These are phyloP conservation scores for Lota lota DNA, from an alignment of 2,113 vertebrate genomes.

Conservation along the genomic window DNA sequence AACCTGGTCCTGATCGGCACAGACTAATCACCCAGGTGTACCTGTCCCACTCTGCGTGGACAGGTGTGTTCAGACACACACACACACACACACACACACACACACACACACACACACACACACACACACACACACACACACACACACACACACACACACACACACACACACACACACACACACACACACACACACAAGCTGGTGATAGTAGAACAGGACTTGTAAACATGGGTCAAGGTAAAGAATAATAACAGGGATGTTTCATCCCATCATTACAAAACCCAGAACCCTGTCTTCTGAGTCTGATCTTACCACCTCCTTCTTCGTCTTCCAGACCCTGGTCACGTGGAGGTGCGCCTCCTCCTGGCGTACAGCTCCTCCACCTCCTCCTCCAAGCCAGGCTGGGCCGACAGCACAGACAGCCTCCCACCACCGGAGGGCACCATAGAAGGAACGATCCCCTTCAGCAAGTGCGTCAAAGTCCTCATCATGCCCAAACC, in stretches of 20 bases:
- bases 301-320: background rate
- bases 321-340: conserved; percentile 78
- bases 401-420: conserved; percentile 81
- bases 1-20: conserved; percentile 88
- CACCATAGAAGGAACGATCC: conserved; percentile 88
- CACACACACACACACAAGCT: too few species aligned
- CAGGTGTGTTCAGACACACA: conserved; percentile 74
- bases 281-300: too few species aligned
- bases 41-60: conserved; percentile 94
- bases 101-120: background rate
- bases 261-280: too few species aligned
- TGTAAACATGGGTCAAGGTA: too few species aligned
- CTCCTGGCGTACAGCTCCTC: conserved; percentile 89
- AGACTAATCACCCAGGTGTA: conserved; percentile 96
- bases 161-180: background rate
- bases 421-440: conserved; percentile 69
- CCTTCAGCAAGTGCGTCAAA: conserved; percentile 91
- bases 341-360: conserved; percentile 90
- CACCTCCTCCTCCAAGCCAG: conserved; percentile 54
- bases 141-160: background rate
- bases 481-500: conserved; percentile 98
- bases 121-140: background rate
- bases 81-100: background rate
- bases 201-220: too few species aligned
- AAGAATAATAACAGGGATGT: too few species aligned